Conservation (phyloP, 2,113 vertebrate genomes). For the Zosterops hypoxanthus region DNA sequence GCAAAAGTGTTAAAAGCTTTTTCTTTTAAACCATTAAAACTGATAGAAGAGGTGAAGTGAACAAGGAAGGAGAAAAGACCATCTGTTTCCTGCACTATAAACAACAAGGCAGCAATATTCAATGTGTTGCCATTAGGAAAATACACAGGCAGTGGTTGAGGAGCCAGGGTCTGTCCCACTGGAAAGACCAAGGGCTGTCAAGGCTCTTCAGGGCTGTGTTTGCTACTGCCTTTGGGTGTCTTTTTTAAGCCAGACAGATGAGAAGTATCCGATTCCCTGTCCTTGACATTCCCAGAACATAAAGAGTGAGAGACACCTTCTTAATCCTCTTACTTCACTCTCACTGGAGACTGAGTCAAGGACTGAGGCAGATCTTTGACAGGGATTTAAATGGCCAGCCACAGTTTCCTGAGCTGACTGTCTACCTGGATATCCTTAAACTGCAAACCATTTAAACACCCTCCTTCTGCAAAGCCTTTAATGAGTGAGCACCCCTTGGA, state of each 20-base stretch:
- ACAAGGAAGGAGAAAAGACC: background rate
- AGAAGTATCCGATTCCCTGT: background rate
- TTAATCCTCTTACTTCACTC: background rate
- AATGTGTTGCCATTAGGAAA: background rate
- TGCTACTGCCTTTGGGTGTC: background rate
- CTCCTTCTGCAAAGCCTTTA: background rate
- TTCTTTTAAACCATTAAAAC: slow-evolving; percentile 1
- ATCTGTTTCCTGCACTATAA: background rate
- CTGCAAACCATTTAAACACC: background rate
- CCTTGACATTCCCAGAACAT: background rate
- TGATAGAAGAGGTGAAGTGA: slow-evolving; percentile 2
- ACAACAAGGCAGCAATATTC: background rate
- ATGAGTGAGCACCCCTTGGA: background rate
- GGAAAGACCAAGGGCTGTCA: background rate
- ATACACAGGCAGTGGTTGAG: background rate
- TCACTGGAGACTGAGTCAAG: background rate
- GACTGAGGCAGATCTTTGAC: background rate
- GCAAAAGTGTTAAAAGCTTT: background rate
- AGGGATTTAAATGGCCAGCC: background rate
- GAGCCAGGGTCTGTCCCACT: background rate
- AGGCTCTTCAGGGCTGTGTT: background rate
- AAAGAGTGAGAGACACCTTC: background rate
- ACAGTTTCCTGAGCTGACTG: background rate
- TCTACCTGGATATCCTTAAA: background rate
- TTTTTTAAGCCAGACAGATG: background rate